Base-by-base conservation (phyloP, 1,140 invertebrate genomes). In the Drosophila kanapiae region DNA sequence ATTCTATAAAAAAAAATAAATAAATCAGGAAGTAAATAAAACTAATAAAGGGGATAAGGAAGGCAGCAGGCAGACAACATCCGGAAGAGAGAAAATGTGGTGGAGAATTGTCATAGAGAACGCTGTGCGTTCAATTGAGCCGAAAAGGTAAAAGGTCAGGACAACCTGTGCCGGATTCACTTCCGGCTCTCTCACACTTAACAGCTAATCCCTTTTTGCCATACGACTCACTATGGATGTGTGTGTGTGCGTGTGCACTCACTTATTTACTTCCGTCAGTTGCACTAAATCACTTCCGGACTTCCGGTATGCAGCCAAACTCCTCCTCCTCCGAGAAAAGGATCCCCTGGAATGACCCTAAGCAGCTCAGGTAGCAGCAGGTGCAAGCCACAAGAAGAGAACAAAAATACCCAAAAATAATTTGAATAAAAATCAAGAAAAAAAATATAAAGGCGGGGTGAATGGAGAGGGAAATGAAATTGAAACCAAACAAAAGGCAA, bases 241-340 rank as follows among this genome's bases (percentile, higher is more conserved):
- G 49, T 72, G 63, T 72, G 43, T 71, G 70, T 72, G 43, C 68
- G 70, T 62, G 38, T 68, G 65, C 61, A 70, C 65, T 74, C 78
- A 86, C 78, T 79, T 79, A 85, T 79, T 85, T 84, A 86, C 87
- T 82, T 91, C 81, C 85, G 84, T 88, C 68, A 65, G 80, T 68
- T 68, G 87, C 85, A 90, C 82, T 91, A 90, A 90, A 90, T 90
- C 85, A 90, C 86, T 90, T 90, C 85, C 85, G 85, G 82, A 90
- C 85, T 90, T 90, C 85, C 85, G 85, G 82, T 80, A 80, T 80
- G 87, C 58, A 61, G 67, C 23, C 67, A 47, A 61, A 60, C 61
- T 54, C 51, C 51, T 11, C 6, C 58, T 43, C 42, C 59, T 49
- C 23, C 18, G 43, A 27, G 27, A 18, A 48, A 54, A 48, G 51